A percentile compares a stretch with the other conserved stretches of the same genome.
These are phyloP conservation scores for Pygmarrhopalites habei DNA, from an alignment of 1,140 invertebrate species.

Conservation along the genomic window DNA sequence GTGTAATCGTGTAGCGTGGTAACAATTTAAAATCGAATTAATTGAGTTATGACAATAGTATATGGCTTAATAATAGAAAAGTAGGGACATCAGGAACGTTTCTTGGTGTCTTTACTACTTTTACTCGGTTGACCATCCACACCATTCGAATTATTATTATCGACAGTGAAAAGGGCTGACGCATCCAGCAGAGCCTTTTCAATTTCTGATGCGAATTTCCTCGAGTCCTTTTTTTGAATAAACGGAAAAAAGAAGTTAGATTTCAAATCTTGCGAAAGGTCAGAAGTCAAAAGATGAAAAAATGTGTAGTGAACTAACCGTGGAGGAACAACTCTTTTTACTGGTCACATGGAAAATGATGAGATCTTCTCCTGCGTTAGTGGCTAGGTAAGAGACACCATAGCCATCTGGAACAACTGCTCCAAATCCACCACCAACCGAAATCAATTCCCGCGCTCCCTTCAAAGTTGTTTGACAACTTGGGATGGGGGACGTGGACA, in stretches of 20 bases:
- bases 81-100: too few relatives aligned
- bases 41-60: too few relatives aligned
- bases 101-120: too few relatives aligned
- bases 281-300: too few relatives aligned
- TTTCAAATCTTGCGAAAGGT: neutral
- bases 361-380: neutral
- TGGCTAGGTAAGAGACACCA: constrained; percentile 46
- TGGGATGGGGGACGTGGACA: neutral
- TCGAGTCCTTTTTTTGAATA: constrained; percentile 3
- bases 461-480: constrained; percentile 1
- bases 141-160: too few relatives aligned
- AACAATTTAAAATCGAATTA: too few relatives aligned
- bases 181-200: neutral
- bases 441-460: constrained; percentile 40
- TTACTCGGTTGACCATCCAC: too few relatives aligned
- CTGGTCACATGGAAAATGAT: neutral
- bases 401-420: constrained; percentile 51
- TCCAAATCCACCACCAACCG: constrained; percentile 50
- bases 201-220: neutral
- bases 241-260: neutral
- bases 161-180: too few relatives aligned
- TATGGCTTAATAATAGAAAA: too few relatives aligned
- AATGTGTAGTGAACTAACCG: too few relatives aligned
- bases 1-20: too few relatives aligned
- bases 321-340: neutral